Conservation (phyloP, 1,140 invertebrate species). For the Trichonephila clavipes region DNA sequence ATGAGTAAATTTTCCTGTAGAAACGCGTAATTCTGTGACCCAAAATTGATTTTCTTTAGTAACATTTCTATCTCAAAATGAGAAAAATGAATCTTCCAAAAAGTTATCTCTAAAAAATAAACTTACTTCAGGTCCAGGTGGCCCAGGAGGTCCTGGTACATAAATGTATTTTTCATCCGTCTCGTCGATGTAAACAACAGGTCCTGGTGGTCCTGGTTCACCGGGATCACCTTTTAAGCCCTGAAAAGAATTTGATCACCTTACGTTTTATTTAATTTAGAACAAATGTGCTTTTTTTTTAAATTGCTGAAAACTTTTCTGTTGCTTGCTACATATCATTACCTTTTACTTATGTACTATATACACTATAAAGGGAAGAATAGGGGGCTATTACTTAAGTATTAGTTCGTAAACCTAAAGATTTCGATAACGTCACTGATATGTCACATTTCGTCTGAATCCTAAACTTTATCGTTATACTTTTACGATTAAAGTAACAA, state of each 20-base stretch:
- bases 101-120: not conserved
- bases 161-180: constrained; percentile 66
- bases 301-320: too few relatives aligned
- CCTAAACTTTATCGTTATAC: too few relatives aligned
- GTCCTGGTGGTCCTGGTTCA: constrained; percentile 82
- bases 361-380: too few relatives aligned
- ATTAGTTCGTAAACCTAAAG: too few relatives aligned
- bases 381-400: too few relatives aligned
- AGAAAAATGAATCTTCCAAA: not conserved
- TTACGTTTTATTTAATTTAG: not conserved
- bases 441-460: too few relatives aligned
- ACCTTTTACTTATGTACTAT: too few relatives aligned
- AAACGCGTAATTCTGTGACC: not conserved
- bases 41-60: too few relatives aligned
- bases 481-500: too few relatives aligned
- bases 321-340: too few relatives aligned
- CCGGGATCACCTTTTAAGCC: constrained; percentile 79
- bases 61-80: not conserved
- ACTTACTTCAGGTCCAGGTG: constrained; percentile 79
- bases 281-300: not conserved
- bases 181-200: constrained; percentile 81
- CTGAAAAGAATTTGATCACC: constrained; percentile 79
- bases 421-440: too few relatives aligned
- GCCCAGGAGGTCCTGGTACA: constrained; percentile 82
- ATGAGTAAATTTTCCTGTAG: not conserved